phyloP scores from a whole-genome alignment of 1,140 invertebrate species.

The Bombus polaris region DNA sequence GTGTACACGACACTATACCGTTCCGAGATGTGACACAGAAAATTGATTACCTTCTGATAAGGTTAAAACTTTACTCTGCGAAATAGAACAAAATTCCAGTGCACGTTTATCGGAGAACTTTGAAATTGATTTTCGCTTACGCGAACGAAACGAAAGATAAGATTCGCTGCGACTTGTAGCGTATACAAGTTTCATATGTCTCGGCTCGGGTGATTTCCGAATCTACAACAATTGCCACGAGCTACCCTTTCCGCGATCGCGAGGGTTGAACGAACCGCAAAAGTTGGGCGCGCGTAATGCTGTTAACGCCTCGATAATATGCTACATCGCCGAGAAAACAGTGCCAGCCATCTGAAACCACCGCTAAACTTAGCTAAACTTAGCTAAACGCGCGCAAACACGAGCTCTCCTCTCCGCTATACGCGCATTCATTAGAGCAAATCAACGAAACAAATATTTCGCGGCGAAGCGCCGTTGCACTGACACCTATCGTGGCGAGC shows the following conservation, averaged over 20 bases:
- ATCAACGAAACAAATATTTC: slow-evolving; percentile 48
- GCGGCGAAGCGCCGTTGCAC: background rate
- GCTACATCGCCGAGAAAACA: slow-evolving; percentile 55
- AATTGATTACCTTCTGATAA: slow-evolving; percentile 4
- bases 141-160: background rate
- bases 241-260: background rate
- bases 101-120: background rate
- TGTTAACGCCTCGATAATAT: slow-evolving; percentile 60
- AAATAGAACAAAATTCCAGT: background rate
- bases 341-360: slow-evolving; percentile 57
- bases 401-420: background rate
- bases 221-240: slow-evolving; percentile 17
- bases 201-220: background rate
- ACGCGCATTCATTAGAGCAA: slow-evolving; percentile 34
- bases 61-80: background rate
- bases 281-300: slow-evolving; percentile 54
- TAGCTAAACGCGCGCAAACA: slow-evolving; percentile 27
- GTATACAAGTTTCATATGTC: background rate
- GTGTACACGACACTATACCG: background rate
- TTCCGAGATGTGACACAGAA: background rate
- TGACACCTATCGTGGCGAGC: background rate
- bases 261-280: slow-evolving; percentile 62
- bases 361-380: slow-evolving; percentile 62
- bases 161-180: too few relatives aligned
- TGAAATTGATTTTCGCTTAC: background rate